Evolutionary conservation across 2,797 vertebrate genomes (phyloP).

Genomic region (Gadopsis marmoratus): DNA sequence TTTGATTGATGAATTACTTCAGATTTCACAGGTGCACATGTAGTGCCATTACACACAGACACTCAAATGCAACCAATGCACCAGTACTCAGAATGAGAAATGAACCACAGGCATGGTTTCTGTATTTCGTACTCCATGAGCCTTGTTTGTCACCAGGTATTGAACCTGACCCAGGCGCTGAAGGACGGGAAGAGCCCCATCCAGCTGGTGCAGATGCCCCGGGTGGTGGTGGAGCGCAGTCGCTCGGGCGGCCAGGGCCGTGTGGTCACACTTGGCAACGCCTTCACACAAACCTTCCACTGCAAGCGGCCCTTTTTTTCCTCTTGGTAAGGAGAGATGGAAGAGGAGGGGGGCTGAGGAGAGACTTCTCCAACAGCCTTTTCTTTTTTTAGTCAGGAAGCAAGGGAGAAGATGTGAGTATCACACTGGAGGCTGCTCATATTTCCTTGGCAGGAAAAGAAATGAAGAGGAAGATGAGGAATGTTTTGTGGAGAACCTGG

Average conservation of each 20-base stretch:
- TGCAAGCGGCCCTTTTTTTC: slow-evolving; percentile 97
- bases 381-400: slow-evolving; percentile 18
- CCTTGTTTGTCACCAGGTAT: slow-evolving; percentile 83
- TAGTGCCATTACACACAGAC: background rate
- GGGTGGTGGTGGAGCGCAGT: slow-evolving; percentile 94
- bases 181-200: slow-evolving; percentile 94
- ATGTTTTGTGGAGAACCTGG: slow-evolving; percentile 12
- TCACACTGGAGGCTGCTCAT: slow-evolving; percentile 16
- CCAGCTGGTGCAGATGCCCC: slow-evolving; percentile 97
- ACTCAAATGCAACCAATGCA: background rate
- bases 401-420: background rate
- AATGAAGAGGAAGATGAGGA: slow-evolving; percentile 1
- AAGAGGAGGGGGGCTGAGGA: background rate
- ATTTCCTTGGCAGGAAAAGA: slow-evolving; percentile 10
- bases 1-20: background rate
- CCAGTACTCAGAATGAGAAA: background rate
- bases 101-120: background rate
- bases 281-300: slow-evolving; percentile 96
- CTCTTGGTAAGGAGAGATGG: slow-evolving; percentile 89
- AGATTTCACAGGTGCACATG: background rate
- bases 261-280: slow-evolving; percentile 90
- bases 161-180: slow-evolving; percentile 95
- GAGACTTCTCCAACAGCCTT: background rate
- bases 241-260: slow-evolving; percentile 90
- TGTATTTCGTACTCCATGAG: background rate